Base-by-base conservation (phyloP, 2,113 vertebrate species). In the Pampusana beccarii region DNA sequence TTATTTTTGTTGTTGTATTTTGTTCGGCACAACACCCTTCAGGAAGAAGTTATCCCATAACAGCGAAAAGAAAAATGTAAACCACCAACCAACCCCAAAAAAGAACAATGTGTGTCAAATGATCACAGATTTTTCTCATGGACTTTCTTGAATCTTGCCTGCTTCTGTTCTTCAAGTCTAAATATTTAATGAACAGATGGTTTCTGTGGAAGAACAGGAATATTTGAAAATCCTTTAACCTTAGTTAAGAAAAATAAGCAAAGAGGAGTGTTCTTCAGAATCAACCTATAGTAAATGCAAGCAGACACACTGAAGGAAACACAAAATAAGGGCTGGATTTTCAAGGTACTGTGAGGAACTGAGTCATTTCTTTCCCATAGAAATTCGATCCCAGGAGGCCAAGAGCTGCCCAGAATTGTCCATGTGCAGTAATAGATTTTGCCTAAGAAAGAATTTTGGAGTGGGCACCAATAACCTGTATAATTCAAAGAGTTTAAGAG, bases 401-500 rank as follows among this genome's bases (percentile, higher is more conserved):
- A 48, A 80, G 24, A 91, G 51, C 36, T 12, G 6, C 48, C 15
- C 29, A 86, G 33, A 83, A 75, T 4, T 86, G 20, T 28, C 71
- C 60, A 69, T 4, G 9, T 8, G 11, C 38, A 86, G n/a, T 8
- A 86, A 17, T 0, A 73, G 33, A 74, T 60, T 94, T 80, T 19
- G n/a, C 11, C 24, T 60, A 40, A 53, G 19, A 83, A 66, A 78
- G 26, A 74, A 70, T 44, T 90, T 92, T 28, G 58, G 64, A 90
- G 56, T 36, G 29, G 29, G 19, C 31, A 71, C 18, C 0, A 2
- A 20, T 16, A 81, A 78, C 40, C 90, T 67, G 28, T 34, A 38
- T 61, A 83, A 95, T 64, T 92, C 71, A 74, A 80, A 80, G 44
- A 62, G 42, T 51, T 90, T 92, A 95, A 71, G 33, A 66, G 75